phyloP scores from a whole-genome alignment of 2,113 vertebrate species.

The Clarias gariepinus region DNA sequence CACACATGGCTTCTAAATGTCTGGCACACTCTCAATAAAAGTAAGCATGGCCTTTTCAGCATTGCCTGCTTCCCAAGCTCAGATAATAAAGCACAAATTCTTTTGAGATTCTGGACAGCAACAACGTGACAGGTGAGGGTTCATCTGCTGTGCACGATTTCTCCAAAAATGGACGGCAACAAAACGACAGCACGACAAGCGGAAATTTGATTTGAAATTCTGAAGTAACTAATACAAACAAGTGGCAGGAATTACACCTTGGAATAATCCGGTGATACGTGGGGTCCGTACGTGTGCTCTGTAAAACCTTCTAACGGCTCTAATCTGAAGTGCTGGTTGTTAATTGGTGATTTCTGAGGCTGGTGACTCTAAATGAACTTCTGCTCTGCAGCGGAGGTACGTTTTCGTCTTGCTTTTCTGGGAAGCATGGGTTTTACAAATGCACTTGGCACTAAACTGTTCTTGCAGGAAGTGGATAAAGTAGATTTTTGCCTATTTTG shows the following conservation, averaged over 20 bases:
- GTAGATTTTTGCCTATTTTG: too few relatives aligned
- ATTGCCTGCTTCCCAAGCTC: not conserved
- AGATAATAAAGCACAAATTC: not conserved
- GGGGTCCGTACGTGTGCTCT: too few relatives aligned
- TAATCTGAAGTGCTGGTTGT: too few relatives aligned
- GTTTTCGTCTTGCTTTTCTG: too few relatives aligned
- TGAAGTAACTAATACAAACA: not conserved
- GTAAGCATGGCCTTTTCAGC: not conserved
- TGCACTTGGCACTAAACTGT: too few relatives aligned
- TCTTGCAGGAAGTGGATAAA: too few relatives aligned
- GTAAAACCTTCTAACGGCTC: too few relatives aligned
- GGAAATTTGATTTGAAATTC: not conserved
- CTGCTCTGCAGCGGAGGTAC: too few relatives aligned
- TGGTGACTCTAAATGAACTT: too few relatives aligned
- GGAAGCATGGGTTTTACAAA: too few relatives aligned
- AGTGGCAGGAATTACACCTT: not conserved
- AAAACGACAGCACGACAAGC: not conserved
- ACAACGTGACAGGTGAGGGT: not conserved
- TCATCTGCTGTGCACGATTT: not conserved
- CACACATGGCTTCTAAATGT: not conserved
- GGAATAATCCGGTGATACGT: not conserved
- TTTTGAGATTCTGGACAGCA: not conserved
- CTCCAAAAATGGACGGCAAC: not conserved
- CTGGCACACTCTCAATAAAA: not conserved
- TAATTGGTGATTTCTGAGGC: too few relatives aligned